These are phyloP conservation scores for Deilephila porcellus DNA, from an alignment of 2,888 invertebrate species.

Conservation along the genomic window DNA sequence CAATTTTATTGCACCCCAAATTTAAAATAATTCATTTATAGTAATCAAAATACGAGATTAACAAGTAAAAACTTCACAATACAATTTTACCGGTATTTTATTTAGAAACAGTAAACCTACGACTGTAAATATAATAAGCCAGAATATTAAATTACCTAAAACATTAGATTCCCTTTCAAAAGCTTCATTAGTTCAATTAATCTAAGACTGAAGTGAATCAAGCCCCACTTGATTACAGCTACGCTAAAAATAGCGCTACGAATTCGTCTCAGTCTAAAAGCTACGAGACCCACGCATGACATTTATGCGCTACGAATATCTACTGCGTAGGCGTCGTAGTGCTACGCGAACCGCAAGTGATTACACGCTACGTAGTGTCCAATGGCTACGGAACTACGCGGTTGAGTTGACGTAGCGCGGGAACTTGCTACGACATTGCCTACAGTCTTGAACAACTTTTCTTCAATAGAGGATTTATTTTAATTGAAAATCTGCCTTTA, in stretches of 20 bases:
- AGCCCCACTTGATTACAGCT: background rate
- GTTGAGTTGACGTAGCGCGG: background rate
- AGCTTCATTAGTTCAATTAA: too few species aligned
- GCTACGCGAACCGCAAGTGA: constrained; percentile 1
- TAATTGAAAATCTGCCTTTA: background rate
- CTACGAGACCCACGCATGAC: background rate
- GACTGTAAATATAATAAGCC: too few species aligned
- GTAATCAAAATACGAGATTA: too few species aligned
- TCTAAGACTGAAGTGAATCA: background rate
- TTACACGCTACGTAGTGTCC: background rate
- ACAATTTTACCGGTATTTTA: too few species aligned
- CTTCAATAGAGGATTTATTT: background rate
- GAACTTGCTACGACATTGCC: background rate
- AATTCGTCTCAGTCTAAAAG: background rate
- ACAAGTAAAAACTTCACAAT: too few species aligned
- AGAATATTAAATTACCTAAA: too few species aligned
- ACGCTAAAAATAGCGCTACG: constrained; percentile 6
- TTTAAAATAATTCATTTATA: too few species aligned
- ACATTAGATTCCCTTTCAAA: too few species aligned
- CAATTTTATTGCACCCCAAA: too few species aligned
- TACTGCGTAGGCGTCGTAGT: background rate
- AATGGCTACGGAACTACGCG: constrained; percentile 4
- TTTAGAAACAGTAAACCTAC: too few species aligned
- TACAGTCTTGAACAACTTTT: background rate
- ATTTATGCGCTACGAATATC: constrained; percentile 6